These are phyloP conservation scores for Brachypteracias leptosomus DNA, from an alignment of 2,113 vertebrate species.

Conservation along the genomic window DNA sequence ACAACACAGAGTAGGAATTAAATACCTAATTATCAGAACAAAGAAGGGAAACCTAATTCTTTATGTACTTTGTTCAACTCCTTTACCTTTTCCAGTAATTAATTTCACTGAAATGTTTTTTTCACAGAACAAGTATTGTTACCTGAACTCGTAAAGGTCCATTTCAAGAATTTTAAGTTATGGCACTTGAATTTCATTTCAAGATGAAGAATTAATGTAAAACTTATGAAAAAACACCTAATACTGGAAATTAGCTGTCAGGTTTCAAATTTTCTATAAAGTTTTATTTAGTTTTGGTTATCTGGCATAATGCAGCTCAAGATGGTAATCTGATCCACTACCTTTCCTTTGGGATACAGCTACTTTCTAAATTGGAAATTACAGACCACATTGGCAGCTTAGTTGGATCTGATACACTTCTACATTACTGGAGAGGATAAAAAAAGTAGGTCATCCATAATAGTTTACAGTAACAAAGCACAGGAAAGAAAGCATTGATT, in stretches of 20 bases:
- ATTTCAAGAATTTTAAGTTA: not conserved
- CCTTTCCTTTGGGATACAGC: not conserved
- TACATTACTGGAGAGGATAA: conserved; percentile 20
- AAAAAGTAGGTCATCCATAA: conserved; percentile 44
- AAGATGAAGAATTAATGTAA: not conserved
- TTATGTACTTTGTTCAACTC: not conserved
- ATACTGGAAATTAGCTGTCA: not conserved
- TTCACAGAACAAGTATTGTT: not conserved
- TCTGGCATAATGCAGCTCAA: not conserved
- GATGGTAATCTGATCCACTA: conserved; percentile 16
- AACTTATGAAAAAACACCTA: not conserved
- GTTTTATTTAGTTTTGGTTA: not conserved
- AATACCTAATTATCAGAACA: not conserved
- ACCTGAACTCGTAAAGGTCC: not conserved
- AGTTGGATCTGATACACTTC: conserved; percentile 37
- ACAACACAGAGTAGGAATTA: not conserved
- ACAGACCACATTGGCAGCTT: not conserved
- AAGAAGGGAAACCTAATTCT: not conserved
- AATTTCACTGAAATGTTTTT: not conserved
- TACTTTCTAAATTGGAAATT: conserved; percentile 40
- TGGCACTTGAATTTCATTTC: not conserved
- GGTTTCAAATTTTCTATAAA: not conserved
- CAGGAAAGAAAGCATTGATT: conserved; percentile 2
- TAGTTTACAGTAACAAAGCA: conserved; percentile 15
- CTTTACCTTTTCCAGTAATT: not conserved